phyloP scores from a whole-genome alignment of 2,888 invertebrate species.

The Brachylomia viminalis region DNA sequence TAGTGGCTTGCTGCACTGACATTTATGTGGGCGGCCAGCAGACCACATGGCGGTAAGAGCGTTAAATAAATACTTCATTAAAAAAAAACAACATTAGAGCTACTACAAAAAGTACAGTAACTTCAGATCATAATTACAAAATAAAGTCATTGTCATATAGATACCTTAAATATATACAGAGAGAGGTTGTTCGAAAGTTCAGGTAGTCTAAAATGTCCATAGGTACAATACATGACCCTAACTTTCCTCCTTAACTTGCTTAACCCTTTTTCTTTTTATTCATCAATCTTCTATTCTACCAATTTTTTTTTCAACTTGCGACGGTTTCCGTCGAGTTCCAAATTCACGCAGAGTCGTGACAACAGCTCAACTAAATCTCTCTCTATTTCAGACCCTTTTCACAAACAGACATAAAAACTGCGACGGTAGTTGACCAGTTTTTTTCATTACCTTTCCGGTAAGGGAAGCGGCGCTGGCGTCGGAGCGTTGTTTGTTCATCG shows the following conservation, averaged over 20 bases:
- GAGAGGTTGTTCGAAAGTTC: no score
- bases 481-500: slow-evolving; percentile 94
- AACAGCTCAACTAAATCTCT: not conserved
- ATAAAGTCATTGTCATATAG: no score
- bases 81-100: no score
- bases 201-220: no score
- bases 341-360: not conserved
- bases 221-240: no score
- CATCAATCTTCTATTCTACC: not conserved
- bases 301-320: not conserved
- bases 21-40: no score
- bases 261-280: not conserved
- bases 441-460: slow-evolving; percentile 89
- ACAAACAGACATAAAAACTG: not conserved
- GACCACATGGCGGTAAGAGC: no score
- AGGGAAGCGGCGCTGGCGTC: slow-evolving; percentile 94
- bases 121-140: no score
- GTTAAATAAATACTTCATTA: no score
- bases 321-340: not conserved
- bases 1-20: no score
- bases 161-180: no score
- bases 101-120: no score
- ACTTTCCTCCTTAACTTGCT: not conserved
- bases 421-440: not conserved
- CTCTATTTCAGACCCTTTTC: not conserved